These are phyloP conservation scores for Schlechtendalia chinensis DNA, from an alignment of 1,140 invertebrate genomes.

Conservation along the genomic window DNA sequence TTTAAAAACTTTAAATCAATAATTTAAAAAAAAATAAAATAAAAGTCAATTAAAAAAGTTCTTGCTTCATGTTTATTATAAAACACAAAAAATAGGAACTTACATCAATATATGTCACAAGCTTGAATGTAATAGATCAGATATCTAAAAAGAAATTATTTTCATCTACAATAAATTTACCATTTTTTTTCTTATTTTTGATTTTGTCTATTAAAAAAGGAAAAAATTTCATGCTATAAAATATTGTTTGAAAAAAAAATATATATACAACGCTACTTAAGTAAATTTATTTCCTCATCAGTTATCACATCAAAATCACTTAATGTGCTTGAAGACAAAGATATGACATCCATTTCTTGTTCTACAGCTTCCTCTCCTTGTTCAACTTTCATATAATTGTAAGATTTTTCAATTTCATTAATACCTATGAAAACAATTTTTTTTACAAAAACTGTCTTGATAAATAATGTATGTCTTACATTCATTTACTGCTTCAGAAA, in stretches of 20 bases:
- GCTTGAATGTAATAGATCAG: slow-evolving; percentile 15
- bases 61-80: slow-evolving; percentile 20
- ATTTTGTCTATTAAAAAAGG: not conserved
- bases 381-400: not conserved
- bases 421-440: not conserved
- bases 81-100: slow-evolving; percentile 35
- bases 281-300: slow-evolving; percentile 44
- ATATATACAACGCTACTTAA: slow-evolving; percentile 1
- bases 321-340: slow-evolving; percentile 34
- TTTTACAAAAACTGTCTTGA: not conserved
- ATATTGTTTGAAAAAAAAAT: not conserved
- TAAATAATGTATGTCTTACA: not conserved
- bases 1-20: not conserved
- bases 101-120: slow-evolving; percentile 21
- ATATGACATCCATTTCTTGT: slow-evolving; percentile 38
- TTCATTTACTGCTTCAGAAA: slow-evolving; percentile 8
- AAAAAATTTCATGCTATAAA: not conserved
- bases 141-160: slow-evolving; percentile 32
- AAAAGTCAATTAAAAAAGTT: slow-evolving; percentile 24
- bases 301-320: slow-evolving; percentile 45
- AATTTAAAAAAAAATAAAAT: slow-evolving; percentile 12
- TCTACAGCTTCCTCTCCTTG: slow-evolving; percentile 13
- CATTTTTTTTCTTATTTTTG: not conserved
- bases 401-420: not conserved
- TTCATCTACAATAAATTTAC: slow-evolving; percentile 17